Percentiles rank a stretch among this genome's conserved stretches.
phyloP scores from a whole-genome alignment of 2,797 vertebrate species.

The Pygocentrus nattereri region DNA sequence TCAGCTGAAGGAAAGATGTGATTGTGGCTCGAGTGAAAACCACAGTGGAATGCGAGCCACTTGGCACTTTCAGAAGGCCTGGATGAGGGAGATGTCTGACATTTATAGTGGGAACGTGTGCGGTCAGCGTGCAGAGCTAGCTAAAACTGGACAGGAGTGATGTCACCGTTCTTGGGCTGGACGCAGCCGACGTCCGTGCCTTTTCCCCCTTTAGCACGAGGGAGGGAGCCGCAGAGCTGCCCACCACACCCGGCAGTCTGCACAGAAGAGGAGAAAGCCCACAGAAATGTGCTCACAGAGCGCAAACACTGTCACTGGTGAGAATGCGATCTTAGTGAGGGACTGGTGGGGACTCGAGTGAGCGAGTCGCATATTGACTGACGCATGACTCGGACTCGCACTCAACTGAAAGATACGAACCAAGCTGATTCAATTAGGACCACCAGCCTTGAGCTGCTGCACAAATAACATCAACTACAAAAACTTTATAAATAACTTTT shows the following conservation, averaged over 20 bases:
- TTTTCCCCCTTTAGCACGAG: neutral
- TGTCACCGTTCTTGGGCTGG: slow-evolving; percentile 53
- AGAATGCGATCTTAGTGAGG: too few relatives aligned
- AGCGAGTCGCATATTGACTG: too few relatives aligned
- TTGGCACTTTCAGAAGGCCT: slow-evolving; percentile 48
- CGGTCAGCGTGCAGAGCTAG: slow-evolving; percentile 44
- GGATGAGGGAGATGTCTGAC: neutral
- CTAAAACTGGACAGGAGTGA: slow-evolving; percentile 62
- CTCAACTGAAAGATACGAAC: too few relatives aligned
- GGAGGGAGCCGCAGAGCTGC: slow-evolving; percentile 4
- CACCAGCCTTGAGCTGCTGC: too few relatives aligned
- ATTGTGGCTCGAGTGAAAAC: slow-evolving; percentile 73
- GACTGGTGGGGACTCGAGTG: too few relatives aligned
- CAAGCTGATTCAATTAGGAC: too few relatives aligned
- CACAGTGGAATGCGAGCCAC: slow-evolving; percentile 72
- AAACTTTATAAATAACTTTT: too few relatives aligned
- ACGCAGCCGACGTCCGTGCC: neutral
- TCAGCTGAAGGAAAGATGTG: slow-evolving; percentile 69
- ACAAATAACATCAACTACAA: too few relatives aligned
- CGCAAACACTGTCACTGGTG: too few relatives aligned
- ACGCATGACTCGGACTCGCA: too few relatives aligned
- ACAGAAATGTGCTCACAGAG: neutral
- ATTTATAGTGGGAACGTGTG: slow-evolving; percentile 33
- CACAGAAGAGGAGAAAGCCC: neutral
- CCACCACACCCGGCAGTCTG: slow-evolving; percentile 14